These are phyloP conservation scores for Drosophila yakuba DNA, from an alignment of 1,140 invertebrate species.

Conservation along the genomic window DNA sequence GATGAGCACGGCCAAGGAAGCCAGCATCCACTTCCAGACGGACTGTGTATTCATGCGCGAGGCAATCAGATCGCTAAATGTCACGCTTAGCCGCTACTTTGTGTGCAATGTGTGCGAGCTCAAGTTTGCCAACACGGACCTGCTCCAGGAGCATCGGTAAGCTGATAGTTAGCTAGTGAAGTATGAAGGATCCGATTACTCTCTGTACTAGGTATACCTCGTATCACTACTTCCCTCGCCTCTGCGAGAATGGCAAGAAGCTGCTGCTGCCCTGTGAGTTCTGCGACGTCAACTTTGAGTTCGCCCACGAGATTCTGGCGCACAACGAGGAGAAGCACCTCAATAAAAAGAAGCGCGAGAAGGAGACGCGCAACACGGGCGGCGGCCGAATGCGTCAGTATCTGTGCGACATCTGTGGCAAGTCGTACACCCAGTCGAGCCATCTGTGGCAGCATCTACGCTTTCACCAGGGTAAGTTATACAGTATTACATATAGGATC, in stretches of 20 bases:
- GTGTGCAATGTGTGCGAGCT: constrained; percentile 85
- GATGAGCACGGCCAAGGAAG: constrained; percentile 85
- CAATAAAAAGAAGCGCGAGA: constrained; percentile 76
- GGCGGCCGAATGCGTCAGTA: constrained; percentile 85
- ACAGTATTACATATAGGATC: too few relatives aligned
- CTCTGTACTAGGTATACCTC: constrained; percentile 46
- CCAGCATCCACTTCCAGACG: constrained; percentile 86
- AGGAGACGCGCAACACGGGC: constrained; percentile 48
- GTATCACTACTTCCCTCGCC: constrained; percentile 78
- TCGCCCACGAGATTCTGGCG: constrained; percentile 82
- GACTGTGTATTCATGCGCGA: constrained; percentile 85
- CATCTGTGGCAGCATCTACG: constrained; percentile 88
- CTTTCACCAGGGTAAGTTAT: constrained; percentile 86
- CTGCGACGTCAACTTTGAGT: constrained; percentile 77
- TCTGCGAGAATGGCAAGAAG: constrained; percentile 34
- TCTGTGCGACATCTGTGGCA: constrained; percentile 87
- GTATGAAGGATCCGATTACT: background rate
- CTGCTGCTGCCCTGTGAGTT: constrained; percentile 74
- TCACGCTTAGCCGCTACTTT: constrained; percentile 69
- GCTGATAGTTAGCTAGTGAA: background rate
- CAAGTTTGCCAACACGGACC: constrained; percentile 75
- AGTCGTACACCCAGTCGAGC: constrained; percentile 87
- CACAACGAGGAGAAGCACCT: constrained; percentile 83
- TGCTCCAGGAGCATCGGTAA: constrained; percentile 85
- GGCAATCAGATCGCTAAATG: constrained; percentile 56